Evolutionary conservation across 2,888 invertebrate genomes (phyloP), one percentile per base, ranked within the genome.

Genomic region (Druceiella hillmani): DNA sequence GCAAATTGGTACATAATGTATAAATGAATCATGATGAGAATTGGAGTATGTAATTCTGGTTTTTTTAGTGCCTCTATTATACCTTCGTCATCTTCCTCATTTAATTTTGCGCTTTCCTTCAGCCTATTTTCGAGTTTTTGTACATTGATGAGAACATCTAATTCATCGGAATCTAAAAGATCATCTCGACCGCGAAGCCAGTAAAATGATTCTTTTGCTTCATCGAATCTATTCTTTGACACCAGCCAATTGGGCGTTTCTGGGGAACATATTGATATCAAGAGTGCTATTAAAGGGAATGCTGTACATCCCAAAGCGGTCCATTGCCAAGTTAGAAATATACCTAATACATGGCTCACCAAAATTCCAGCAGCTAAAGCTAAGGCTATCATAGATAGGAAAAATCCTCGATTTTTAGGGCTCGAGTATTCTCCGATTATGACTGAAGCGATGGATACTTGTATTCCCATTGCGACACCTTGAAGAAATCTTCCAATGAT

Each of bases 221-320:
- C 70, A 0, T 66, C 64, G 2, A 64, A 57, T 12, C 61, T 64
- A 1, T 72, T 74, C 48, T 68, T 75, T 1, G 72, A 63, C 0
- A 77, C 66, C 7, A 83, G 52, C 79, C 80, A 83, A 37, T 70
- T 69, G 0, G 82, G 82, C 4, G 81, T 75, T 58, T 84, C 83
- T 0, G 78, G 79, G 1, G 55, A 54, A 25, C 55, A 59, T 9
- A 59, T 51, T 0, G 55, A 60, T 56, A 66, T 59, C 3, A 60
- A 13, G 3, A 78, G 54, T 17, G 75, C 67, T 4, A 64, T 49
- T 4, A 72, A 49, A 2, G 74, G 66, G 12, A 75, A 58, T 12
- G 57, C 46, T 1, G 64, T 54, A 38, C 69, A 66, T 4, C 77
- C 54, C 2, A 73, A 52, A 1, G 78, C 74, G 2, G 75, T 70